These are phyloP conservation scores for Lepeophtheirus nordmannii DNA, from an alignment of 2,888 invertebrate genomes.

Conservation along the genomic window DNA sequence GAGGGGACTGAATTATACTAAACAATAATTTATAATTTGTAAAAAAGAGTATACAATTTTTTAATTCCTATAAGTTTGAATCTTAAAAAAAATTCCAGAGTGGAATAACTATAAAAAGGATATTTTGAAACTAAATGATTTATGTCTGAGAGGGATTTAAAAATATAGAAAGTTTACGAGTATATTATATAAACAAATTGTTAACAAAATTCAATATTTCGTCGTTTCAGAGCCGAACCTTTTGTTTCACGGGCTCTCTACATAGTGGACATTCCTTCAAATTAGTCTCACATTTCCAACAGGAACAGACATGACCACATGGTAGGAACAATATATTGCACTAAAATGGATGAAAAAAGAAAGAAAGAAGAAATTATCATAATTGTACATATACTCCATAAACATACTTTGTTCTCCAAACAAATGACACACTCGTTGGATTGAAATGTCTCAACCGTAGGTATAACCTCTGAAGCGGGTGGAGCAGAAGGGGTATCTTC, in stretches of 20 bases:
- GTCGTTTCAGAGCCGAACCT: slow-evolving; percentile 42
- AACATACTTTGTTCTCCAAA: slow-evolving; percentile 52
- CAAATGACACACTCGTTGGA: slow-evolving; percentile 62
- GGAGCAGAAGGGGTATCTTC: slow-evolving; percentile 13
- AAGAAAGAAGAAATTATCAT: slow-evolving; percentile 8
- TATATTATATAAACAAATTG: too few species aligned
- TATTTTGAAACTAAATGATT: too few species aligned
- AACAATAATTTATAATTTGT: too few species aligned
- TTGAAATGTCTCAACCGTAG: slow-evolving; percentile 15
- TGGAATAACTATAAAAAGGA: too few species aligned
- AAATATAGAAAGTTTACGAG: too few species aligned
- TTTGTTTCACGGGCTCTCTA: slow-evolving; percentile 50
- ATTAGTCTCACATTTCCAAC: slow-evolving; percentile 48
- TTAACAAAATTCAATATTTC: too few species aligned
- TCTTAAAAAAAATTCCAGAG: too few species aligned
- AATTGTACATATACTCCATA: neutral
- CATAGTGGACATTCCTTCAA: slow-evolving; percentile 61
- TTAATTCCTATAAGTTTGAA: too few species aligned
- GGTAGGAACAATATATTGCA: slow-evolving; percentile 64
- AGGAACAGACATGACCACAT: slow-evolving; percentile 74
- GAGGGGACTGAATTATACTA: too few species aligned
- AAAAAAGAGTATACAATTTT: too few species aligned
- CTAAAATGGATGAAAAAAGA: slow-evolving; percentile 37
- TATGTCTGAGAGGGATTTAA: too few species aligned
- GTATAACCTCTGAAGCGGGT: slow-evolving; percentile 32